Conservation (phyloP, 2,888 invertebrate genomes). For the Yponomeuta sedellus region DNA sequence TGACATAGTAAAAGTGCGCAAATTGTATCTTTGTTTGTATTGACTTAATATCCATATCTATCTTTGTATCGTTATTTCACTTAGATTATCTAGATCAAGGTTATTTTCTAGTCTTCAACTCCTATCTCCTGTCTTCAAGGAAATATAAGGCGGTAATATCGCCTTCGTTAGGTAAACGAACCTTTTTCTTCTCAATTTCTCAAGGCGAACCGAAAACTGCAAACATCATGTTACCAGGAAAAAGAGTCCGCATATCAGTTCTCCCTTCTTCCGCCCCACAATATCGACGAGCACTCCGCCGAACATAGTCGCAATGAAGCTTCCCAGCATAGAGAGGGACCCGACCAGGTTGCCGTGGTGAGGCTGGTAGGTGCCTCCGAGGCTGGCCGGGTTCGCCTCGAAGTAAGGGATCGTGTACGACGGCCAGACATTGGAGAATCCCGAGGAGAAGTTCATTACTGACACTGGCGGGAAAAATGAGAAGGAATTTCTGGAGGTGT, state of each 20-base stretch:
- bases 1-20: too few relatives aligned
- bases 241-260: background rate
- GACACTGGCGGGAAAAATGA: background rate
- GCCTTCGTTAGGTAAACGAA: too few relatives aligned
- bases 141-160: too few relatives aligned
- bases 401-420: background rate
- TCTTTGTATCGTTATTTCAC: too few relatives aligned
- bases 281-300: background rate
- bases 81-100: too few relatives aligned
- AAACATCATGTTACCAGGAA: background rate
- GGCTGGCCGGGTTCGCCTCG: background rate
- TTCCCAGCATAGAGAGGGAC: constrained; percentile 8
- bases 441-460: background rate
- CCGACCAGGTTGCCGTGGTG: constrained; percentile 4
- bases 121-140: too few relatives aligned
- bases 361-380: background rate
- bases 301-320: background rate
- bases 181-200: too few relatives aligned
- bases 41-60: too few relatives aligned
- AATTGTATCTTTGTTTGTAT: too few relatives aligned
- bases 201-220: background rate
- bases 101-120: too few relatives aligned
- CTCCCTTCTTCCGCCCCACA: constrained; percentile 1
- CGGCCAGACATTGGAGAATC: background rate
- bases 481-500: too few relatives aligned